Evolutionary conservation across 2,797 vertebrate genomes (phyloP), one percentile per base, ranked within the genome.

Genomic region (Platalea minor): DNA sequence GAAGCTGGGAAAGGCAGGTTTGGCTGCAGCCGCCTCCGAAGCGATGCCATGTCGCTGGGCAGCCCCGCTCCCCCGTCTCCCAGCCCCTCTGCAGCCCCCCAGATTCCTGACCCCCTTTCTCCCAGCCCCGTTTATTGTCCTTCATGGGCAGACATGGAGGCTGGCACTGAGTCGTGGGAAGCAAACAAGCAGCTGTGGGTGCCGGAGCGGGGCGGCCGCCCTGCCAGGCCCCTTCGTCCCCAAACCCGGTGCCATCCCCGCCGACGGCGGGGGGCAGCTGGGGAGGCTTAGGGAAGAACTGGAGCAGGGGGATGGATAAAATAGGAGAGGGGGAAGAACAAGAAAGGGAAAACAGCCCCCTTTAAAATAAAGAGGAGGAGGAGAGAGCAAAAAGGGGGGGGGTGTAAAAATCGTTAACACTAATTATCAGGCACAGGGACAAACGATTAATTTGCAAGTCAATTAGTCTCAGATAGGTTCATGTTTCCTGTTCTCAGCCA

Each of bases 371-470:
- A 96, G 89, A 95, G 90, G 91, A 89, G 96, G 94, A 91, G 96
- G 90, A 95, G 88, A 77, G 83, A 68, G 75, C 46, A 68, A 88
- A 93, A 45, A 13, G 41, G 59, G 35, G 73, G 69, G 85, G 56
- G 33, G 25, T 48, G 96, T 96, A 98, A 98, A 97, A 98, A 97
- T 97, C 96, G 97, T 98, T 97, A 97, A 97, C 96, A 97, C 97
- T 98, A 98, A 98, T 97, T 98, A 98, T 97, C 96, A 98, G 97
- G 97, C 97, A 51, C 96, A 89, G 96, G 97, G 97, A 98, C 98
- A 98, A 98, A 98, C 95, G 97, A 97, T 97, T 97, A 97, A 98
- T 98, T 98, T 98, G 98, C 98, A 98, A 98, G 98, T 98, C 97
- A 98, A 98, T 98, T 97, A 98, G 97, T 97, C 97, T 97, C 96